Conservation (phyloP, 2,797 vertebrate genomes). For the Chromis chromis region DNA sequence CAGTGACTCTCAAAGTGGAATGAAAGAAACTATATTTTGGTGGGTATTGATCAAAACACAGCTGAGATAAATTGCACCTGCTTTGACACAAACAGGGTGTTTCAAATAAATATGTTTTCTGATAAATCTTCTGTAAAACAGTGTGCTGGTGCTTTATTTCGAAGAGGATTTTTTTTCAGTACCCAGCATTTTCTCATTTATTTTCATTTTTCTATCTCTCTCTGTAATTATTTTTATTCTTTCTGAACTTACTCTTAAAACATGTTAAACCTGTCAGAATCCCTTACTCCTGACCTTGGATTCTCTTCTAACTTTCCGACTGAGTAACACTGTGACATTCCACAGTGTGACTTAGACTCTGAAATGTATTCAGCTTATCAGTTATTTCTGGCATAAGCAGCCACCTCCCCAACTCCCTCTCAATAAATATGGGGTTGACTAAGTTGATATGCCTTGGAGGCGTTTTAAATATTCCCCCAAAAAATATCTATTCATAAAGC, state of each 20-base stretch:
- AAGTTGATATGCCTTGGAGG: conserved; percentile 78
- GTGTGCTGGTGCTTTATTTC: conserved; percentile 24
- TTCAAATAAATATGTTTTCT: conserved; percentile 38
- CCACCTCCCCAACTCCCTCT: conserved; percentile 58
- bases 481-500: conserved; percentile 83
- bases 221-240: conserved; percentile 37
- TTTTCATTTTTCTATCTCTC: conserved; percentile 8
- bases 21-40: conserved; percentile 45
- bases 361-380: conserved; percentile 78
- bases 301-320: conserved; percentile 54
- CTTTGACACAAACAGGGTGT: conserved; percentile 43
- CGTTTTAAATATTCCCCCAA: conserved; percentile 77
- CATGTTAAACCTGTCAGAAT: conserved; percentile 49
- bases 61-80: conserved; percentile 15
- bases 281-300: conserved; percentile 72
- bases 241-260: conserved; percentile 34
- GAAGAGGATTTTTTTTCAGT: background rate
- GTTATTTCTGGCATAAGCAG: conserved; percentile 76
- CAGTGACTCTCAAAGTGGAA: conserved; percentile 22
- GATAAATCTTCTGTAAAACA: conserved; percentile 35
- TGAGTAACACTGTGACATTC: conserved; percentile 62
- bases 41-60: conserved; percentile 48
- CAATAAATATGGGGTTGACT: conserved; percentile 80
- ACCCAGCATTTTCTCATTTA: conserved; percentile 4
- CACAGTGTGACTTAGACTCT: conserved; percentile 61